phyloP scores from a whole-genome alignment of 2,797 vertebrate species.

The Ptychobarbus kaznakovi region DNA sequence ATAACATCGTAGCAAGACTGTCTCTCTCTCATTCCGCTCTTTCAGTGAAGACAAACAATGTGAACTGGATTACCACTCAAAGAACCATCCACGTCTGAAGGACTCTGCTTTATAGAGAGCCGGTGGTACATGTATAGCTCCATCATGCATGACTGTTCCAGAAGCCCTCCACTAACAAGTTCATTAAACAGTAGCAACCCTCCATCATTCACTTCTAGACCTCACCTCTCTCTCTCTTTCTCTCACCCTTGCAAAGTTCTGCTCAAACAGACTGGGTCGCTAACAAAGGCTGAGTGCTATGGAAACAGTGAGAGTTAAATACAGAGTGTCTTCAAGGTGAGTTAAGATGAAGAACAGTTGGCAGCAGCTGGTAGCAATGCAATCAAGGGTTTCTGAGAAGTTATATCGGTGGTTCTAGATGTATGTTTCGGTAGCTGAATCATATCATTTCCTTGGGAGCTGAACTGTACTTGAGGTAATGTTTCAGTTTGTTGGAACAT shows the following conservation, averaged over 20 bases:
- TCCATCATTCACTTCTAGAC: conserved; percentile 7
- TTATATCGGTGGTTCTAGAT: not conserved
- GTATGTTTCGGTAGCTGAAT: not conserved
- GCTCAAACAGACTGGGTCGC: not conserved
- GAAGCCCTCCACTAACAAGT: conserved; percentile 14
- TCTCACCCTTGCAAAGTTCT: not conserved
- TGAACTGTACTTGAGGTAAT: not conserved
- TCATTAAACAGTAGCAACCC: conserved; percentile 12
- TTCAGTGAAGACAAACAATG: not conserved
- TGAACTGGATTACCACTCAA: not conserved
- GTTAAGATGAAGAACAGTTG: conserved; percentile 5
- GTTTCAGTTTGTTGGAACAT: not conserved
- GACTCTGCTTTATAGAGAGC: not conserved
- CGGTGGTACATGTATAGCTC: not conserved
- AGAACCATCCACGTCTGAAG: not conserved
- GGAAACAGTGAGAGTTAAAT: conserved; percentile 20
- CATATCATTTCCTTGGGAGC: not conserved
- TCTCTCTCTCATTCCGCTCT: not conserved
- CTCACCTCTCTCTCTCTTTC: not conserved
- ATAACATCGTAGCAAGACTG: not conserved
- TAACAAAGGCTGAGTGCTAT: conserved; percentile 19
- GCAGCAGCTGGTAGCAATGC: not conserved
- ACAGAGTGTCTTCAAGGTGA: conserved; percentile 19
- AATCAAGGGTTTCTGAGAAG: conserved; percentile 10
- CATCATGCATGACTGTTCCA: not conserved